Conservation (phyloP, 2,113 vertebrate genomes). For the Synodontis membranacea region DNA sequence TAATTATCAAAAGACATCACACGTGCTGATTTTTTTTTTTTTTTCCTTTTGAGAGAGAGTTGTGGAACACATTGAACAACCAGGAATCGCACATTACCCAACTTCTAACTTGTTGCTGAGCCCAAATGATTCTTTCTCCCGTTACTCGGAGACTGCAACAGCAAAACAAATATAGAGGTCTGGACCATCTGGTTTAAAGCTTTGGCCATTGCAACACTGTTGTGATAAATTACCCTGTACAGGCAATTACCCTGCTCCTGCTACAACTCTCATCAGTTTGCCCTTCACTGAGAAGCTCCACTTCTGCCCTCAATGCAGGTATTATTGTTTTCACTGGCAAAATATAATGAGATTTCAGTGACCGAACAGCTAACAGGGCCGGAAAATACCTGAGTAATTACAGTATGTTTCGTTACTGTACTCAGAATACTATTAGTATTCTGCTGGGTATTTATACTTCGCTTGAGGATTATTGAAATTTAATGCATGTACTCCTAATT, state of each 20-base stretch:
- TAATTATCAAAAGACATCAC: background rate
- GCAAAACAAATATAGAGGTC: background rate
- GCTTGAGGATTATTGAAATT: background rate
- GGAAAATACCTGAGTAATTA: background rate
- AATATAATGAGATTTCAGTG: background rate
- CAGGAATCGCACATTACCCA: background rate
- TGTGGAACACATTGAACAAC: background rate
- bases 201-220: background rate
- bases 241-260: slow-evolving; percentile 2
- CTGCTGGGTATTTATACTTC: background rate
- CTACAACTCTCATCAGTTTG: background rate
- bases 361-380: background rate
- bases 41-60: too few species aligned
- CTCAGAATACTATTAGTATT: background rate
- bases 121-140: background rate
- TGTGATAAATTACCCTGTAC: slow-evolving; percentile 1
- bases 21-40: background rate
- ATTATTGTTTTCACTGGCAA: background rate
- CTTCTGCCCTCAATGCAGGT: background rate
- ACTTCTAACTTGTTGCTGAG: background rate
- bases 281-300: background rate
- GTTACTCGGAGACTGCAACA: background rate
- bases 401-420: background rate
- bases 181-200: background rate
- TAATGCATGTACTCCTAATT: background rate